These are phyloP conservation scores for Tromatobia lineatoria DNA, from an alignment of 2,888 invertebrate species.

Conservation along the genomic window DNA sequence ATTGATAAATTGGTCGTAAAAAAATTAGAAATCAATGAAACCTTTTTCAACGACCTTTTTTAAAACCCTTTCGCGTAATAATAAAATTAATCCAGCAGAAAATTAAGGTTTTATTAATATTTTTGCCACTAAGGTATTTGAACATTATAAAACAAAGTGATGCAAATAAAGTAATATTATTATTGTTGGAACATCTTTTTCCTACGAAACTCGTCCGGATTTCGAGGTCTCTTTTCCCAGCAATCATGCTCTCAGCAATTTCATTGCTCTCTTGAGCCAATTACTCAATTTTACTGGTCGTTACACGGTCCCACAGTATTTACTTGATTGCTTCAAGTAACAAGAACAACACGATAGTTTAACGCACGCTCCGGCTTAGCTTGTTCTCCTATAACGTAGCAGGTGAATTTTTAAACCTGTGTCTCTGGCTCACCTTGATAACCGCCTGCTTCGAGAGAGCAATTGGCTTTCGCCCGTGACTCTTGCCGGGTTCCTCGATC, in stretches of 20 bases:
- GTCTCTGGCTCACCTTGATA: conserved; percentile 66
- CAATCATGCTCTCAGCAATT: conserved; percentile 32
- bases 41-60: background rate
- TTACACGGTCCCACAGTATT: conserved; percentile 60
- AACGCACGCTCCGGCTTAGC: conserved; percentile 41
- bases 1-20: background rate
- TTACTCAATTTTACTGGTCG: conserved; percentile 60
- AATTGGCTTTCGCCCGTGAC: conserved; percentile 63
- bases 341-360: conserved; percentile 46
- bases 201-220: background rate
- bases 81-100: background rate
- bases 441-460: conserved; percentile 63
- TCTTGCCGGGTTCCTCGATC: conserved; percentile 54
- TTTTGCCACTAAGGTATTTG: no score
- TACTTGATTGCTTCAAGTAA: conserved; percentile 31
- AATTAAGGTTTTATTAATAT: no score
- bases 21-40: background rate
- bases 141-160: no score
- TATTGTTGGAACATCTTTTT: background rate
- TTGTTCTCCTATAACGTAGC: conserved; percentile 13
- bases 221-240: conserved; percentile 24
- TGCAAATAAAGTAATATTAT: no score
- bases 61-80: background rate
- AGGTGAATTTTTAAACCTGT: conserved; percentile 17
- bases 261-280: conserved; percentile 33